phyloP scores from a whole-genome alignment of 2,113 vertebrate species.

The Hemiscyllium ocellatum region DNA sequence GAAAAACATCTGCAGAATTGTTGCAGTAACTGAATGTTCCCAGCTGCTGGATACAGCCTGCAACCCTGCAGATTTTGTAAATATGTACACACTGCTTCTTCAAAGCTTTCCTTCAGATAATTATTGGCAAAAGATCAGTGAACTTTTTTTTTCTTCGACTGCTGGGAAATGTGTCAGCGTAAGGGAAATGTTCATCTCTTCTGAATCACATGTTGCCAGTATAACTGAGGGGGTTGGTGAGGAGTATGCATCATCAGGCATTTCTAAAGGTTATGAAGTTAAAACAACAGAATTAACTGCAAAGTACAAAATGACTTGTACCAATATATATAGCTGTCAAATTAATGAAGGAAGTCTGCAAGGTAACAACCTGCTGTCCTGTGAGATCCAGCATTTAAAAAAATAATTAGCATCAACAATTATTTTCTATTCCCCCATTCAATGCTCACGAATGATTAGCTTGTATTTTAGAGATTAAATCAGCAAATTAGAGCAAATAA shows the following conservation, averaged over 20 bases:
- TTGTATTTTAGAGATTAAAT: neutral
- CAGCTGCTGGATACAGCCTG: conserved; percentile 20
- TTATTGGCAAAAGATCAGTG: conserved; percentile 22
- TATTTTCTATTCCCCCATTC: neutral
- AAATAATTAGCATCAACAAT: neutral
- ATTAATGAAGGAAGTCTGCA: neutral
- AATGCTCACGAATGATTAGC: neutral
- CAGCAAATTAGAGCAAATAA: neutral
- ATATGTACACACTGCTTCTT: conserved; percentile 10
- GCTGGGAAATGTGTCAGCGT: neutral
- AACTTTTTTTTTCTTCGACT: neutral
- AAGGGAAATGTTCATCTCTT: neutral
- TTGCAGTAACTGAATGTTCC: neutral
- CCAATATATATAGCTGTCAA: neutral
- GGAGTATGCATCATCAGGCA: neutral
- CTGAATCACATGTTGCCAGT: neutral
- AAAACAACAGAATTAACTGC: neutral
- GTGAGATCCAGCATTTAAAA: neutral
- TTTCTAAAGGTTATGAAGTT: neutral
- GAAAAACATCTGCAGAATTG: neutral
- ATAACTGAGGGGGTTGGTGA: neutral
- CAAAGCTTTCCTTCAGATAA: conserved; percentile 11
- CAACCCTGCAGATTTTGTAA: neutral
- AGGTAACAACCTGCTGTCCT: neutral
- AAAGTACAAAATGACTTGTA: neutral